These are phyloP conservation scores for Pristionchus pacificus DNA, from an alignment of 1,140 invertebrate genomes.

Conservation along the genomic window DNA sequence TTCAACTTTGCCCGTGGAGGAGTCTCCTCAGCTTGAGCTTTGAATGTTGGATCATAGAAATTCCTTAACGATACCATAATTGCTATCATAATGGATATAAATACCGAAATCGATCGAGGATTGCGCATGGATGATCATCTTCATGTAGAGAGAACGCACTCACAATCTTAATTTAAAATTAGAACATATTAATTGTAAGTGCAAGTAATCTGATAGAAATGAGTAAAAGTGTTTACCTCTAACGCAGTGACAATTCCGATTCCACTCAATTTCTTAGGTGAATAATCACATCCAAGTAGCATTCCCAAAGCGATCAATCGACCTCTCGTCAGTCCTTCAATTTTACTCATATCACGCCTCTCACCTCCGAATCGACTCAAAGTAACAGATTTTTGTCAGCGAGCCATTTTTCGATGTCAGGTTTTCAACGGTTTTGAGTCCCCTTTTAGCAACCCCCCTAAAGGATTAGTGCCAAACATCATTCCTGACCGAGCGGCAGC, in stretches of 20 bases:
- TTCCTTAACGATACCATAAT: no score
- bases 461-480: no score
- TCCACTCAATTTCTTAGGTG: conserved; percentile 19
- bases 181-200: no score
- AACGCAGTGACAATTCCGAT: conserved; percentile 30
- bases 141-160: conserved; percentile 30
- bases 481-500: no score
- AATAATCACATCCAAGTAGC: conserved; percentile 32
- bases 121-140: conserved; percentile 31
- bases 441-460: conserved; percentile 8
- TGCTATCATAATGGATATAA: not conserved
- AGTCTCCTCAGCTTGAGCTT: no score
- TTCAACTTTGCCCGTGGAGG: no score
- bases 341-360: not conserved
- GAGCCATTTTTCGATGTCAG: no score
- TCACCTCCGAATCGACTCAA: not conserved
- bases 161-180: conserved; percentile 19
- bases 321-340: conserved; percentile 21
- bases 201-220: not conserved
- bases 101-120: conserved; percentile 33
- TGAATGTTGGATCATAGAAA: no score
- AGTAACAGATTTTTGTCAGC: no score
- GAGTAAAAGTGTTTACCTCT: conserved; percentile 9
- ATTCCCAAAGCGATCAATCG: conserved; percentile 32
- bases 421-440: no score